A percentile compares a stretch with the other conserved stretches of the same genome.
These are phyloP conservation scores for Garra rufa DNA, from an alignment of 2,113 vertebrate species.

Conservation along the genomic window DNA sequence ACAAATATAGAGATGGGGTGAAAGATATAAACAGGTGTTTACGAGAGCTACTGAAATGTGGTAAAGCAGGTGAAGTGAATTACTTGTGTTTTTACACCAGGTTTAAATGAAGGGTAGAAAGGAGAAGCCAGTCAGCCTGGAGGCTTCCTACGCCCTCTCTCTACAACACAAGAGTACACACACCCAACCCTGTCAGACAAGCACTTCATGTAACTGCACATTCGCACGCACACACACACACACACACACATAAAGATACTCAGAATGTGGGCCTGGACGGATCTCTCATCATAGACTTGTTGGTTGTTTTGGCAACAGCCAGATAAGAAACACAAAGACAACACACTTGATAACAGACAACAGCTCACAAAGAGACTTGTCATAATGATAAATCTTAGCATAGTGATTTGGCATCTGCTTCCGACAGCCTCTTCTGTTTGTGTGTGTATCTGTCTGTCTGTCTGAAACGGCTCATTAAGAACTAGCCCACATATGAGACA, in stretches of 20 bases:
- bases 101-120: conserved; percentile 41
- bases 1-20: background rate
- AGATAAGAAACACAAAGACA: conserved; percentile 62
- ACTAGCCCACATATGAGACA: conserved; percentile 12
- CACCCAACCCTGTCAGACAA: conserved; percentile 57
- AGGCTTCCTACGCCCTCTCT: conserved; percentile 45
- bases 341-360: conserved; percentile 59
- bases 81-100: conserved; percentile 36
- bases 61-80: conserved; percentile 40
- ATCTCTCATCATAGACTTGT: conserved; percentile 37
- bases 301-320: conserved; percentile 71
- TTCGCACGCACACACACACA: conserved; percentile 55
- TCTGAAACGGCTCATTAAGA: conserved; percentile 50
- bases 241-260: conserved; percentile 32
- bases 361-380: conserved; percentile 30
- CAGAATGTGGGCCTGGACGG: conserved; percentile 23
- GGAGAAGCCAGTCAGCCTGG: conserved; percentile 40
- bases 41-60: conserved; percentile 46
- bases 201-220: conserved; percentile 69
- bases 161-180: conserved; percentile 10
- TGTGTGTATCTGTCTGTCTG: conserved; percentile 39
- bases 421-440: conserved; percentile 25
- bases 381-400: conserved; percentile 52
- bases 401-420: conserved; percentile 45
- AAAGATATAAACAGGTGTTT: conserved; percentile 33